Evolutionary conservation across 2,797 vertebrate genomes (phyloP), one percentile per base, ranked within the genome.

Genomic region (Morelia viridis): DNA sequence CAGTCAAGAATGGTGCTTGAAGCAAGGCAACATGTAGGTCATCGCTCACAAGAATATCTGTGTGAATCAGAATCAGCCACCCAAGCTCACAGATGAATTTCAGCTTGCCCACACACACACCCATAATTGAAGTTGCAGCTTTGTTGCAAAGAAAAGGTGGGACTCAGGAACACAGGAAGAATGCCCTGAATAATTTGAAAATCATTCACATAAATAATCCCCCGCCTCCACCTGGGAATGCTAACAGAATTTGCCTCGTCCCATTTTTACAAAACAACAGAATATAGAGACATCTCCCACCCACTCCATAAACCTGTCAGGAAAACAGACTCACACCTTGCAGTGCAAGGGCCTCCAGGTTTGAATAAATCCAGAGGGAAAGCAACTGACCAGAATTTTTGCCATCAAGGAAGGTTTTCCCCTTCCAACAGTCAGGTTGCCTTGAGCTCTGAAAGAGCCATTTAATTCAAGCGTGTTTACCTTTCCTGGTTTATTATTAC

Each of bases 391-490:
- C 31, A 86, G 94, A 94, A 95, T 96, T 96, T 94, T 95, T 96
- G 58, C 91, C 94, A 58, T 91, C 95, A 87, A 85, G 92, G 95
- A 0, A 93, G 93, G 92, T 35, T 87, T 62, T 8, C 13, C 12
- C 31, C 90, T 95, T 94, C 92, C 93, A 96, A 93, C 19, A 95
- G 86, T 50, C 61, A 94, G 86, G 89, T 15, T 94, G 93, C 93
- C 85, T 86, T 94, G 90, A 46, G 92, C 22, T 88, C 94, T 91
- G 86, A 95, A 95, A 96, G 96, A 95, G 96, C 94, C 90, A 88
- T 93, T 96, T 96, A 96, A 97, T 95, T 96, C 92, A 94, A 95
- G 89, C 91, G 83, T 97, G 96, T 97, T 97, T 97, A 96, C 94
- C 96, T 97, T 95, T 92, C 94, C 93, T 94, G 94, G 90, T 94